These are phyloP conservation scores for Sigmodon hispidus DNA, from an alignment of 2,113 vertebrate genomes.

Conservation along the genomic window DNA sequence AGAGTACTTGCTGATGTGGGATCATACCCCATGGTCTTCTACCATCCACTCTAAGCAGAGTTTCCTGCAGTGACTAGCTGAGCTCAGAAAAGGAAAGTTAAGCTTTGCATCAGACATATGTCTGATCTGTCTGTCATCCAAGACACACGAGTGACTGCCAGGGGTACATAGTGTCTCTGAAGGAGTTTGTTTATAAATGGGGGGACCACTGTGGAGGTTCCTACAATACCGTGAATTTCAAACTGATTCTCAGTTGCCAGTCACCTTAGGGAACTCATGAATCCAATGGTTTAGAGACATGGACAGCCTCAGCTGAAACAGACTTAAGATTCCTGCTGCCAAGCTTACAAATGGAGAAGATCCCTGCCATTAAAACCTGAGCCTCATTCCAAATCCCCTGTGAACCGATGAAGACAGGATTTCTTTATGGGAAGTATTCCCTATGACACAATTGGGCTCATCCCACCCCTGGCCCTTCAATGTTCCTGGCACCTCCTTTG, in stretches of 20 bases:
- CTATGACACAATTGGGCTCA: rapidly evolving
- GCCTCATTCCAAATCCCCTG: not conserved
- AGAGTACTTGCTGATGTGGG: rapidly evolving
- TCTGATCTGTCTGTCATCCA: not conserved
- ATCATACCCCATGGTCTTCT: not conserved
- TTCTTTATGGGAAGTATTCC: not conserved
- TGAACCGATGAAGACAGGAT: rapidly evolving
- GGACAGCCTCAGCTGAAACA: not conserved
- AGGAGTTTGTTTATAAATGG: not conserved
- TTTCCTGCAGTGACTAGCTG: not conserved
- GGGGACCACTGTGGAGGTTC: not conserved
- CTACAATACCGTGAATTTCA: not conserved
- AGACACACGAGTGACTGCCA: not conserved
- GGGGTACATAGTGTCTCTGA: not conserved
- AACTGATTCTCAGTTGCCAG: not conserved
- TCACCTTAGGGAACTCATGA: not conserved
- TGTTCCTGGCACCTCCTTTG: not conserved
- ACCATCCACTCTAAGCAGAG: not conserved
- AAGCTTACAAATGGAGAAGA: not conserved
- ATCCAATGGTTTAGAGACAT: too few species aligned
- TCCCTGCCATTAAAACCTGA: not conserved
- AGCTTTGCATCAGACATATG: not conserved
- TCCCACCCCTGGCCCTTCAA: not conserved
- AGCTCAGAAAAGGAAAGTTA: not conserved
- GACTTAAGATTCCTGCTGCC: not conserved